A percentile compares a stretch with the other conserved stretches of the same genome.
phyloP scores from a whole-genome alignment of 2,113 vertebrate species.

The Labeo catla region DNA sequence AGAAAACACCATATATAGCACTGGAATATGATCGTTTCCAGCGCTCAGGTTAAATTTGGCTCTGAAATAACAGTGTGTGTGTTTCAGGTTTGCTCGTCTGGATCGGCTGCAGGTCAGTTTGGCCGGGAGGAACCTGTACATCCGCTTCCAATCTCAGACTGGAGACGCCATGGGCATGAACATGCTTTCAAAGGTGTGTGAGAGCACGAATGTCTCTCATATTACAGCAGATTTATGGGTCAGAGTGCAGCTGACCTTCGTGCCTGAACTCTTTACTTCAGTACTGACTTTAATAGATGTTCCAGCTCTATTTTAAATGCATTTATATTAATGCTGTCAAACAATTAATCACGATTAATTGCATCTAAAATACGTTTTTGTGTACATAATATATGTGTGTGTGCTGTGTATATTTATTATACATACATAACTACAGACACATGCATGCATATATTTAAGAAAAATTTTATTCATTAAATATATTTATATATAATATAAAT shows the following conservation, averaged over 20 bases:
- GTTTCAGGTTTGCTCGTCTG: slow-evolving; percentile 88
- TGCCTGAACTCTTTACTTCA: not conserved
- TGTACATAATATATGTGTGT: too few relatives aligned
- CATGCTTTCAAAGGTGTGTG: slow-evolving; percentile 91
- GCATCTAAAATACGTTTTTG: too few relatives aligned
- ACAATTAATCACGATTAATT: too few relatives aligned
- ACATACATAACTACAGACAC: too few relatives aligned
- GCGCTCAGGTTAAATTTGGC: not conserved
- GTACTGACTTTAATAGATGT: not conserved
- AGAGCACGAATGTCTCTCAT: not conserved
- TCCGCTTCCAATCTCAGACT: slow-evolving; percentile 92
- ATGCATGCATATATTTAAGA: too few relatives aligned
- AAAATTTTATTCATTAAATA: too few relatives aligned
- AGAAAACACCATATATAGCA: not conserved
- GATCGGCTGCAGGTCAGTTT: slow-evolving; percentile 85
- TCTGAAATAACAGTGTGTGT: not conserved
- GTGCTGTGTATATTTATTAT: too few relatives aligned
- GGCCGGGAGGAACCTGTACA: slow-evolving; percentile 92
- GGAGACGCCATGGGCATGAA: slow-evolving; percentile 99
- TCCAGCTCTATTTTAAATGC: not conserved
- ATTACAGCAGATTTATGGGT: not conserved
- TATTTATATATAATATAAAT: too few relatives aligned
- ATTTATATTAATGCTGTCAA: too few relatives aligned
- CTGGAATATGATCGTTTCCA: not conserved
- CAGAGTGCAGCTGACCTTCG: not conserved